Evolutionary conservation across 2,888 invertebrate species (phyloP), one percentile per base, ranked within the genome.

Genomic region (Polia nebulosa): DNA sequence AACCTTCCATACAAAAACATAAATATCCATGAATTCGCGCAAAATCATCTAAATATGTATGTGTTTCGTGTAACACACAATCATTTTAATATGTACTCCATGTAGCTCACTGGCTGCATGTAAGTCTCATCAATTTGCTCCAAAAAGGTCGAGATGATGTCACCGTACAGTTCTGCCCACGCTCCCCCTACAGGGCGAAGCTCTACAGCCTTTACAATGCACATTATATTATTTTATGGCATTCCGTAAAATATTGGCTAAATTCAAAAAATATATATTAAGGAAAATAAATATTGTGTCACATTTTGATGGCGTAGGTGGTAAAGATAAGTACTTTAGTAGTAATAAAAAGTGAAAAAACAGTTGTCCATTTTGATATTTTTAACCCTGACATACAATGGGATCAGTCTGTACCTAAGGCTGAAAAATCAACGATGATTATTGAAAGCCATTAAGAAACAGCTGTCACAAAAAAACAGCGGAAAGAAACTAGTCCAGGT

Each of bases 131-230:
- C 77, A 73, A 69, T 66, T 70, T 60, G 61, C 56, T 58, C 75
- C 78, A 62, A 77, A 77, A 77, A 73, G 69, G 78, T 78, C 62
- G 47, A 34, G 73, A 29, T 75, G 78, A 75, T 78, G 71, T 78
- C 78, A 78, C 53, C 51, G 49, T 49, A 57, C 41, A 45, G 44
- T 20, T 17, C 61, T 20, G 32, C 75, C 78, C 75, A 78, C 75
- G 64, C 44, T 45, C 11, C 22, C 76, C 53, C 61, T 65, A 41
- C 56, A 78, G 78, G 71, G 71, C 53, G 34, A 27, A 63, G 59
- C 72, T 61, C 57, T 61, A 53, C 67, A 47, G 52, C 71, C 51
- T 71, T 69, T 64, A 52, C 71, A 60, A 63, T 75, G 56, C 49
- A 62, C 61, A 65, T 76, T 67, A 72, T 74, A 49, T 64, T 55